Base-by-base conservation (phyloP, 2,888 invertebrate species). In the Sinotaia quadrata region DNA sequence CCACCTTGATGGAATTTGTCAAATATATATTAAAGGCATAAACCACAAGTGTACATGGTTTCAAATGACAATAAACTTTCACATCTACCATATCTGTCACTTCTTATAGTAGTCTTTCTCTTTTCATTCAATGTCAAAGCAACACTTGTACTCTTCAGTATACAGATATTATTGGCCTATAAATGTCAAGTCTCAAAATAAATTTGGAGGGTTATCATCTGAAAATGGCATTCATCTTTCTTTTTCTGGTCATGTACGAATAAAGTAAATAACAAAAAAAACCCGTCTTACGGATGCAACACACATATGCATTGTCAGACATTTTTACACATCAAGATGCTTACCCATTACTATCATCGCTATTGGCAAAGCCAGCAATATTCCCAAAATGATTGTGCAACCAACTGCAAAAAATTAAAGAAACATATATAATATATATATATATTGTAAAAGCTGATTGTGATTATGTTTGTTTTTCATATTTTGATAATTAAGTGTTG, bases 271-370 rank as follows among this genome's bases (percentile, higher is more conserved):
- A 33, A n/a, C 4, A n/a, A 33, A 8, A 57, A 36, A 57, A 57
- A 18, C 34, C 29, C 18, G 24, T 54, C 24, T 54, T n/a, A 4
- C 29, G 18, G 3, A 54, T 3, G 24, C 49, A 7, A 10, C 4
- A 5, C 8, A 2, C 12, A 31, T 57, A 33, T 31, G 34, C 7
- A 12, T 3, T 10, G 24, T 8, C 29, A 31, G 18, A 27, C 5
- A 8, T 27, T n/a, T 4, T 3, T 21, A 51, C n/a, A 21, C 21
- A 31, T 29, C 18, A 58, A 58, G n/a, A 4, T 33, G 78, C 87
- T 80, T 78, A 85, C 89, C 93, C 83, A 93, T 91, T 27, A 92
- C 90, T 76, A 93, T 91, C 93, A 93, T 93, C 75, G 91, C 91
- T 74, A 93, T 89, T 62, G 93, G 93, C 76, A 93, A 89, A 31